Conservation (phyloP, 2,797 vertebrate genomes). For the Mus spretus region DNA sequence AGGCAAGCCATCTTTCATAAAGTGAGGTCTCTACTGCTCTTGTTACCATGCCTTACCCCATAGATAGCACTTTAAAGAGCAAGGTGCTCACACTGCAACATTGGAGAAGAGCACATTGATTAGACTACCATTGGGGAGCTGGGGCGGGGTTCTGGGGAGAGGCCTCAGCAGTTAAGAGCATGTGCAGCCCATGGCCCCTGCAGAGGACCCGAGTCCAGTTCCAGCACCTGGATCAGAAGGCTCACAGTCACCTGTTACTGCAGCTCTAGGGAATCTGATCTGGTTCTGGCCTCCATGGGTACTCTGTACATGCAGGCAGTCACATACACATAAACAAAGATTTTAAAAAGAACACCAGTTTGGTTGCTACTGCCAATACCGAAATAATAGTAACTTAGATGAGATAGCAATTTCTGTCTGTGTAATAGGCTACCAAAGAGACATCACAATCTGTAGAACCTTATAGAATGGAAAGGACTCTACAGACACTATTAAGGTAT, state of each 20-base stretch:
- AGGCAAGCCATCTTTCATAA: background rate
- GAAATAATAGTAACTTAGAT: background rate
- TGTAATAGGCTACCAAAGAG: background rate
- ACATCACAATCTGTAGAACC: background rate
- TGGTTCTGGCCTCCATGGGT: background rate
- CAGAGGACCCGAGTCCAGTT: background rate
- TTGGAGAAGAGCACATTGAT: background rate
- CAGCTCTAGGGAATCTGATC: background rate
- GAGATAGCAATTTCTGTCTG: slow-evolving; percentile 13
- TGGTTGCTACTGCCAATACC: background rate
- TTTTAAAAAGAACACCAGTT: background rate
- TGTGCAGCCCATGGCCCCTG: background rate
- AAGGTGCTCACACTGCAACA: background rate
- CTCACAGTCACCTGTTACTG: background rate
- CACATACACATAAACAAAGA: background rate
- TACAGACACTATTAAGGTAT: background rate
- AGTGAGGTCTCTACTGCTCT: background rate
- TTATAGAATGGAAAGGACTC: background rate
- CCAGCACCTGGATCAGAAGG: background rate
- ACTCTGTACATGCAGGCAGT: background rate
- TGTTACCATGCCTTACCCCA: background rate
- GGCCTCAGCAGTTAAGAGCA: background rate
- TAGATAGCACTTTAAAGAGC: background rate
- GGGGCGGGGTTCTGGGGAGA: background rate
- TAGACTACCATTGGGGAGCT: background rate